Evolutionary conservation across 2,888 invertebrate genomes (phyloP).

Genomic region (Oscheius myriophilus): DNA sequence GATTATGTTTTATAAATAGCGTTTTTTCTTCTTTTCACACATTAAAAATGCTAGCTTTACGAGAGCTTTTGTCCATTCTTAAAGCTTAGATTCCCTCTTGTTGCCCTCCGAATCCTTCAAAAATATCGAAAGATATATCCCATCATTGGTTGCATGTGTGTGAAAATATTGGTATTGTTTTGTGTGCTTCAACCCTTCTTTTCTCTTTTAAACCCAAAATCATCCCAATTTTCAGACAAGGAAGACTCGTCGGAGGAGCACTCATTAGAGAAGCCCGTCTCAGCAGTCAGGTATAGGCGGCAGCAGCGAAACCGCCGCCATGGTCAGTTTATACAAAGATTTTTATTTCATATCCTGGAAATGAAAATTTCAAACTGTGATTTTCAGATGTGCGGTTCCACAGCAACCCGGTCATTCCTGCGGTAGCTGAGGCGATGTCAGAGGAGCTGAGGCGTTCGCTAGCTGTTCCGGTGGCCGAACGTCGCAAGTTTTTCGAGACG

Average conservation of each 20-base stretch:
- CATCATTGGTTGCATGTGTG: no score
- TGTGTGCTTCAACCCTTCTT: background rate
- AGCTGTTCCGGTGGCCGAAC: conserved; percentile 62
- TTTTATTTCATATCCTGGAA: background rate
- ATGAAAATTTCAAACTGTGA: background rate
- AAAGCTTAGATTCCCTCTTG: no score
- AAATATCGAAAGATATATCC: no score
- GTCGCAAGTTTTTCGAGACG: conserved; percentile 69
- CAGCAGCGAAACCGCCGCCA: conserved; percentile 22
- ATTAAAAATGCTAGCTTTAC: no score
- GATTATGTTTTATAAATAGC: no score
- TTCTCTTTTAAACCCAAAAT: background rate
- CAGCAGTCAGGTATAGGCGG: conserved; percentile 33
- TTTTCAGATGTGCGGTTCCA: conserved; percentile 65
- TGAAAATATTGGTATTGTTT: no score
- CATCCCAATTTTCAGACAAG: conserved; percentile 22
- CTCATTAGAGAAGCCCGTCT: conserved; percentile 31
- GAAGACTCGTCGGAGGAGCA: conserved; percentile 27
- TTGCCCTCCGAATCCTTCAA: no score
- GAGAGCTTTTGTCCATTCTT: no score
- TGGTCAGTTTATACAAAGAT: conserved; percentile 16
- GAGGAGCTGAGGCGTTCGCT: conserved; percentile 53
- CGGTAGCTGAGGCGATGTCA: conserved; percentile 39
- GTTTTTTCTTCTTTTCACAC: no score
- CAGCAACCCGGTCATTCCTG: conserved; percentile 60